phyloP scores from a whole-genome alignment of 2,113 vertebrate species.

The Ceratotherium simum region DNA sequence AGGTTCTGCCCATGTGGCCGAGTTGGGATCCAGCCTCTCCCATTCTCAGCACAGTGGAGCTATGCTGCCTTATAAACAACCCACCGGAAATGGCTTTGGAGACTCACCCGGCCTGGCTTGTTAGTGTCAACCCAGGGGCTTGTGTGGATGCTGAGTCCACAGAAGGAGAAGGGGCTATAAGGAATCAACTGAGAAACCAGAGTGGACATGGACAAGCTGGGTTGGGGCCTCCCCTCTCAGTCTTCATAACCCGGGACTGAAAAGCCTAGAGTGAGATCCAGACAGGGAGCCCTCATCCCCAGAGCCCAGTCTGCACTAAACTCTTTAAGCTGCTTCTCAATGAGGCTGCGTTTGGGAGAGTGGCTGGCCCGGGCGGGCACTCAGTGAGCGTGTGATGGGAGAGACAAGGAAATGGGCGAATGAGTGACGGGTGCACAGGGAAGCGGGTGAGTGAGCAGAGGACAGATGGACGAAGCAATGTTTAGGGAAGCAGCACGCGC shows the following conservation, averaged over 20 bases:
- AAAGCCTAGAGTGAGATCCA: conserved; percentile 66
- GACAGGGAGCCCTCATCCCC: conserved; percentile 64
- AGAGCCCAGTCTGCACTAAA: conserved; percentile 71
- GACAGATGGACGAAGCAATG: fast-evolving
- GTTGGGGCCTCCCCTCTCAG: not conserved
- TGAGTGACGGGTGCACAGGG: too few relatives aligned
- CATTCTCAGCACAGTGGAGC: not conserved
- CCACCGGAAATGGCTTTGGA: not conserved
- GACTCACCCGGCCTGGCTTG: not conserved
- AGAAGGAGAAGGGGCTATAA: not conserved
- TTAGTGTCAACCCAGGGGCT: conserved; percentile 10
- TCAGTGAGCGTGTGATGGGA: fast-evolving
- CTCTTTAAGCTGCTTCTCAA: not conserved
- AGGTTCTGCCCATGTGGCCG: not conserved
- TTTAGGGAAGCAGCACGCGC: fast-evolving
- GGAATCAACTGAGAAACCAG: not conserved
- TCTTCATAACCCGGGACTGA: conserved; percentile 57
- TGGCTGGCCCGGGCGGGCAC: not conserved
- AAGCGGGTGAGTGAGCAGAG: fast-evolving
- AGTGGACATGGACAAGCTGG: conserved; percentile 37
- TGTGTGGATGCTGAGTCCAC: conserved; percentile 23
- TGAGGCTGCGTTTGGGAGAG: not conserved
- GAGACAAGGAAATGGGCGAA: fast-evolving
- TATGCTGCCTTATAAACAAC: conserved; percentile 11
- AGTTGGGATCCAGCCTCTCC: not conserved